These are phyloP conservation scores for Uria lomvia DNA, from an alignment of 2,113 vertebrate genomes.

Conservation along the genomic window DNA sequence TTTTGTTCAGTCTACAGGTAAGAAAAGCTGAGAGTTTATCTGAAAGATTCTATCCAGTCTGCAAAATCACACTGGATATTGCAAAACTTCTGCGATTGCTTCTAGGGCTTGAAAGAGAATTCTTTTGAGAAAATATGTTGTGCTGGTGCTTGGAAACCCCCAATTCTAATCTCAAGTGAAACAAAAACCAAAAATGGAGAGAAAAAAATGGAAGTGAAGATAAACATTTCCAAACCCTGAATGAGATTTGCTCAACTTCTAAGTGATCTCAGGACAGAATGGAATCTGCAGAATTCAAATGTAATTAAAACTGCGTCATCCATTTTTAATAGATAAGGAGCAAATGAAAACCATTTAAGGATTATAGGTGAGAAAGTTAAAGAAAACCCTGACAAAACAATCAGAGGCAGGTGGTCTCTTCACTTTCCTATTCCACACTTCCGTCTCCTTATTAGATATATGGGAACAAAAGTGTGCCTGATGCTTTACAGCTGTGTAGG, in stretches of 20 bases:
- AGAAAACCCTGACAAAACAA: background rate
- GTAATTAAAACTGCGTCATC: background rate
- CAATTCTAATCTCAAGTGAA: background rate
- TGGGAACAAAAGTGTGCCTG: background rate
- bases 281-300: background rate
- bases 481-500: background rate
- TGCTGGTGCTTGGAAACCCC: background rate
- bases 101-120: background rate
- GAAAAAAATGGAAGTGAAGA: background rate
- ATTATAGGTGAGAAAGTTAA: background rate
- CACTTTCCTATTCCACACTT: background rate
- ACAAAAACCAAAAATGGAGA: background rate
- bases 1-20: background rate
- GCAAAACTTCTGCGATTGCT: background rate
- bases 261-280: background rate
- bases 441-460: background rate
- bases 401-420: background rate
- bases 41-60: background rate
- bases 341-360: background rate
- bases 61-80: background rate
- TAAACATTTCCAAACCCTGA: background rate
- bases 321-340: background rate
- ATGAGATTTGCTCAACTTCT: background rate
- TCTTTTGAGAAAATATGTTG: background rate
- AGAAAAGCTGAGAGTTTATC: background rate